Percentiles rank a stretch among this genome's conserved stretches.
Evolutionary conservation across 2,888 invertebrate species (phyloP).

Genomic region (Diogma glabrata): DNA sequence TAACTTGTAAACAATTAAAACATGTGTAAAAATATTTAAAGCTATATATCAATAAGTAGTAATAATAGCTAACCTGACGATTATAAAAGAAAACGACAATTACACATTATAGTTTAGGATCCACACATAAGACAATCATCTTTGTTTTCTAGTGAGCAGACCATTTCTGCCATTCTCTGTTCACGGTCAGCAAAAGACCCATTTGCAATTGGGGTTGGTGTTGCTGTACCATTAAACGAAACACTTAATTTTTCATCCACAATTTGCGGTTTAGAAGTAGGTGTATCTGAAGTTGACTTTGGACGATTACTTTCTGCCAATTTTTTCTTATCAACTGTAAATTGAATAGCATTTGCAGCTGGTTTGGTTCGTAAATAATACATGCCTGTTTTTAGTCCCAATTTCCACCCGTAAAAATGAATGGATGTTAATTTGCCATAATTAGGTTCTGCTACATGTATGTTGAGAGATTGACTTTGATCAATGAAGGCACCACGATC

Average conservation of each 20-base stretch:
- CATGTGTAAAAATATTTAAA: too few relatives aligned
- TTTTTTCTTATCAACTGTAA: constrained; percentile 86
- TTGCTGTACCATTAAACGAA: constrained; percentile 10
- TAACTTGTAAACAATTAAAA: too few relatives aligned
- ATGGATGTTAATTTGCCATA: constrained; percentile 92
- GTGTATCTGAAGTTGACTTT: neutral
- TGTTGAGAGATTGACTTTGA: constrained; percentile 95
- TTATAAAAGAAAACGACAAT: too few relatives aligned
- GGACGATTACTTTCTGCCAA: constrained; percentile 26
- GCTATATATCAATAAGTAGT: too few relatives aligned
- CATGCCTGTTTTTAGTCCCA: constrained; percentile 97
- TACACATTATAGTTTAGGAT: too few relatives aligned
- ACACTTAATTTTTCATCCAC: neutral
- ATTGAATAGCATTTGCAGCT: constrained; percentile 92
- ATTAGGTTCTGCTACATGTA: constrained; percentile 91
- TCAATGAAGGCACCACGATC: constrained; percentile 97
- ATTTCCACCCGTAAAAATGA: constrained; percentile 96
- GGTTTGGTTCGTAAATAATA: constrained; percentile 95
- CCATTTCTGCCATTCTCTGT: constrained; percentile 59
- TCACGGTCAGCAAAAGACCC: constrained; percentile 31
- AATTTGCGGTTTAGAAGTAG: neutral
- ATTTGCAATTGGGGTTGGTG: constrained; percentile 26
- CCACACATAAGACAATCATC: constrained; percentile 83
- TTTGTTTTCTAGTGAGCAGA: constrained; percentile 77
- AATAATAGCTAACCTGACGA: too few relatives aligned